Base-by-base conservation (phyloP, 2,797 vertebrate genomes). In the Pangasius krempfi region DNA sequence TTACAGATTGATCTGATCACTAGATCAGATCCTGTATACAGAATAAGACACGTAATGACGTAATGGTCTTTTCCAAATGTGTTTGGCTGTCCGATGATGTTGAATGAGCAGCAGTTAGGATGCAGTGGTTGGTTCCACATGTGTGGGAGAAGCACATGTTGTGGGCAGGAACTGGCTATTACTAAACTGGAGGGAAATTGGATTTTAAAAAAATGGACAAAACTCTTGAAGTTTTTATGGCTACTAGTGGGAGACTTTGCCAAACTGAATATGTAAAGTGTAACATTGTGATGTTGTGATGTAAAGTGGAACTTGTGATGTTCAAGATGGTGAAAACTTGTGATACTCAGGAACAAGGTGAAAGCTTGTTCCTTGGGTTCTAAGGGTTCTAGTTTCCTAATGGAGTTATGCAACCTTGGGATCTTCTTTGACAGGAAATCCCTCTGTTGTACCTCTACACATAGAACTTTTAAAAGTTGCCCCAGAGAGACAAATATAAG, bases 101-200 rank as follows among this genome's bases (percentile, higher is more conserved):
- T 68, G 18, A 84, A 68, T 30, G 54, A 33, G 62, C 27, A 84
- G 62, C 18, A 64, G 44, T 47, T 84, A 84, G 62, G 82, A 68
- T 52, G n/a, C 62, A 52, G 44, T 68, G 44, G 62, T 13, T 14
- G 44, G 40, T 84, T 68, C 52, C 62, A 84, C 44, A 50, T 50
- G 82, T 18, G 9, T 68, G n/a, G 44, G 9, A 50, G 44, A 52
- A 68, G 44, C 27, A 30, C 9, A 33, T 84, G 44, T 52, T 84
- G 16, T 84, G 62, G 60, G 44, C 30, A 44, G 82, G 44, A 68
- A 84, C 3, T 33, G 40, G 27, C 27, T 5, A 14, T 52, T n/a
- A 70, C 3, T 84, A 25, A 70, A 70, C 44, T 84, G 44, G 2
- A 70, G 40, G 47, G n/a, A 54, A 81, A 60, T 40, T 81, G 22